phyloP scores from a whole-genome alignment of 64 coral and sea anemone species.

The Actinia tenebrosa region DNA sequence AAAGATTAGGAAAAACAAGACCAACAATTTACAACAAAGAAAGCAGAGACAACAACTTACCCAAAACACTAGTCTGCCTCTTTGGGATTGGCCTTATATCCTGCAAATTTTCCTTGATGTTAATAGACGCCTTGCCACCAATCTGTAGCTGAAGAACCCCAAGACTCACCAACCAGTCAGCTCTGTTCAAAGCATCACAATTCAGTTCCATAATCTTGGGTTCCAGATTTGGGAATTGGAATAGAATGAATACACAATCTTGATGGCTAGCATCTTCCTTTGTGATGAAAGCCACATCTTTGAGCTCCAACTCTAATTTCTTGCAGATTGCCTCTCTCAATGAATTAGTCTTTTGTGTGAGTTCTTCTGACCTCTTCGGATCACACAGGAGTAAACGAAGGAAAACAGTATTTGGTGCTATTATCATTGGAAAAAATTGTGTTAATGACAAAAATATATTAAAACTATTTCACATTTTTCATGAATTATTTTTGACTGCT shows the following conservation, averaged over 20 bases:
- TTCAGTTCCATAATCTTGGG: neutral
- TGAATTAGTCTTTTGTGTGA: neutral
- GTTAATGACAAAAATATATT: too few relatives aligned
- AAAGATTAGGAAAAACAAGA: neutral
- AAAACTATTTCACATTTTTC: too few relatives aligned
- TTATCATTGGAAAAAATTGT: neutral
- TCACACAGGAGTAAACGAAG: neutral
- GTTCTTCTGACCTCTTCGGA: neutral
- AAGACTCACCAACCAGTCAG: neutral
- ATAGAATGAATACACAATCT: neutral
- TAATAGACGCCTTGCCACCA: neutral
- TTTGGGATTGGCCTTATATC: neutral
- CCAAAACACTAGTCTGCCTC: neutral
- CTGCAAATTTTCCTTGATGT: neutral
- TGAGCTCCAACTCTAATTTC: neutral
- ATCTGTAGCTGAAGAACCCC: neutral
- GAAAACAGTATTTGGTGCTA: neutral
- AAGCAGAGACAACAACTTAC: neutral
- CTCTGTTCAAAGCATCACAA: neutral
- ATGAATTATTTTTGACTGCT: too few relatives aligned
- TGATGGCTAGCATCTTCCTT: neutral
- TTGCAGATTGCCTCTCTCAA: neutral
- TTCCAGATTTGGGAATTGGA: neutral
- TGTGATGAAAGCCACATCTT: neutral
- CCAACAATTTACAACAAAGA: neutral